Base-by-base conservation (phyloP, 2,797 vertebrate genomes). In the Enteromius mattozi region DNA sequence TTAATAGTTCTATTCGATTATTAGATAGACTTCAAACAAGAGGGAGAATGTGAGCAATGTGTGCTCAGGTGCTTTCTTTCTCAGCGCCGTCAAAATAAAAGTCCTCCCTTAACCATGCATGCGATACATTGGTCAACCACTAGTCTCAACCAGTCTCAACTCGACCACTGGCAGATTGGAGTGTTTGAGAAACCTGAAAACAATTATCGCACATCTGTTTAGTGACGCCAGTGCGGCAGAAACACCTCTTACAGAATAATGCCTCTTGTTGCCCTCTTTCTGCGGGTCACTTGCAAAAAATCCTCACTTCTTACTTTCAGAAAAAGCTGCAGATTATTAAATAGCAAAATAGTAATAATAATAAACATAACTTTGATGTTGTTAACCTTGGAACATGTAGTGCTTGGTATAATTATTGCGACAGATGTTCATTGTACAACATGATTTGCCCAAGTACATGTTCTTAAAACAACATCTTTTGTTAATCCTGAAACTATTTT, bases 401-500 rank as follows among this genome's bases (percentile, higher is more conserved):
- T 45, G 45, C 37, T 78, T 45, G 4, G 9, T 61, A 19, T 40
- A 42, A 45, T 42, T 10, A 30, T 30, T 24, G 8, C 61, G 56
- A 45, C 21, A 24, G 75, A 42, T 61, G 75, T 78, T 63, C n/a
- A 24, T 61, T 45, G 37, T 37, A 63, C 2, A 63, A 45, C 76
- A 30, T 78, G 14, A 65, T 78, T 78, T 27, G 61, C n/a, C 7
- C 35, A 27, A 13, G 33, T 40, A 14, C 35, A 47, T 78, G 35
- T 63, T 78, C 56, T 59, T 61, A 13, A 61, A 78, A 19, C 35
- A 78, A 78, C n/a, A 30, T 78, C 16, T 63, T 61, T 40, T 78
- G 16, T 78, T 12, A 24, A 27, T 78, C 56, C 76, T 45, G 16
- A 63, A 45, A 16, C 14, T 30, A 45, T 63, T 63, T 78, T 63